phyloP scores from a whole-genome alignment of 1,140 invertebrate genomes.

The Saccostrea cuccullata region DNA sequence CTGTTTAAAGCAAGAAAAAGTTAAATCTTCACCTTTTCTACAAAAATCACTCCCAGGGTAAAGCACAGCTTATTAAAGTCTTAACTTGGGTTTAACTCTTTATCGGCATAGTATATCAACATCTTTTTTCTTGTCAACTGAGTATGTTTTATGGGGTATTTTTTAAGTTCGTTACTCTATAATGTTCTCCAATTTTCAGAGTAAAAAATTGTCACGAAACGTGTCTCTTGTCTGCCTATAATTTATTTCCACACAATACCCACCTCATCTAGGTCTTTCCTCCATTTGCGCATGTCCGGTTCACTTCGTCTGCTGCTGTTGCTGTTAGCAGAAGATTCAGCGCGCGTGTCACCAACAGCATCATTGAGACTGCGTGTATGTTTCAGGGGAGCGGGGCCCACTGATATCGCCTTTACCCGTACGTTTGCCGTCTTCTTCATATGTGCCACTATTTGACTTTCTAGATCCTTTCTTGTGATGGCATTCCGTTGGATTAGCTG shows the following conservation, averaged over 20 bases:
- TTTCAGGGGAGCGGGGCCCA: conserved; percentile 50
- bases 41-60: background rate
- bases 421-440: conserved; percentile 55
- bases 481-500: conserved; percentile 17
- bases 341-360: conserved; percentile 49
- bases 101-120: background rate
- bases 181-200: background rate
- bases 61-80: conserved; percentile 2
- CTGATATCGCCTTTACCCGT: conserved; percentile 53
- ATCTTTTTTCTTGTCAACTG: background rate
- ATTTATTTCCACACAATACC: background rate
- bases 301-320: conserved; percentile 53
- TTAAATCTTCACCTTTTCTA: background rate
- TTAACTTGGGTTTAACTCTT: conserved; percentile 8
- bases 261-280: background rate
- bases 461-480: background rate
- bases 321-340: conserved; percentile 42
- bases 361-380: conserved; percentile 52
- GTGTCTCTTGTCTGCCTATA: background rate
- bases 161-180: background rate
- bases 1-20: background rate
- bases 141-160: background rate
- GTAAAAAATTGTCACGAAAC: background rate
- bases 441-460: conserved; percentile 40
- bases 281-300: conserved; percentile 56